phyloP scores from a whole-genome alignment of 2,888 invertebrate genomes.

The Dolichomitus sp. region DNA sequence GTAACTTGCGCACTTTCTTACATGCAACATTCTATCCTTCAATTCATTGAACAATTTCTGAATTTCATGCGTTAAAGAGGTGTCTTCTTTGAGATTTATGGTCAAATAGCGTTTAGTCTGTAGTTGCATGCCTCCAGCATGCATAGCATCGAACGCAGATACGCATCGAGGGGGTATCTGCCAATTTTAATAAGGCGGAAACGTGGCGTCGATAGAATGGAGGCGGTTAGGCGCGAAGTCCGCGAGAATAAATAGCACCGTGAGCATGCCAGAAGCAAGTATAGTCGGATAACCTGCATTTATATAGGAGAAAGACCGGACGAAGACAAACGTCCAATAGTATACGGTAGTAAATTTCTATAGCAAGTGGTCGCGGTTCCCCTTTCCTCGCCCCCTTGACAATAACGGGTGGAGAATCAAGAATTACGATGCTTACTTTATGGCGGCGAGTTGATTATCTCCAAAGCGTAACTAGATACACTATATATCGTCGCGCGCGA shows the following conservation, averaged over 20 bases:
- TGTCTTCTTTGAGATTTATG: conserved; percentile 28
- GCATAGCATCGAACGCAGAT: conserved; percentile 49
- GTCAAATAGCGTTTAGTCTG: conserved; percentile 12
- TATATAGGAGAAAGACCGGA: conserved; percentile 67
- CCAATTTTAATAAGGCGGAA: conserved; percentile 73
- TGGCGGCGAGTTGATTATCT: conserved; percentile 68
- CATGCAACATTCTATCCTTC: conserved; percentile 6
- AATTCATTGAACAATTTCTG: conserved; percentile 4
- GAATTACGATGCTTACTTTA: conserved; percentile 72
- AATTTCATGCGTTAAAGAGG: conserved; percentile 5
- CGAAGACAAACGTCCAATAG: conserved; percentile 72
- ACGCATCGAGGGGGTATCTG: conserved; percentile 66
- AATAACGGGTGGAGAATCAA: conserved; percentile 68
- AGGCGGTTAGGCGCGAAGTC: conserved; percentile 66
- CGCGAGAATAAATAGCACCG: conserved; percentile 69
- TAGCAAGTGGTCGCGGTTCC: conserved; percentile 56
- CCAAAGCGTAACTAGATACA: conserved; percentile 64
- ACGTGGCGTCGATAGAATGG: conserved; percentile 68
- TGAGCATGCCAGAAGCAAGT: conserved; percentile 58
- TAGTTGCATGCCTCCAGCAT: conserved; percentile 14
- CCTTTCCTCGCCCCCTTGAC: conserved; percentile 13
- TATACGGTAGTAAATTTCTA: conserved; percentile 69
- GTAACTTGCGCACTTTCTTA: background rate
- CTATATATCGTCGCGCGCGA: conserved; percentile 22
- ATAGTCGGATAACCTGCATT: conserved; percentile 67